Percentiles rank a stretch among this genome's conserved stretches.
Evolutionary conservation across 1,140 invertebrate species (phyloP).

Genomic region (Neodiprion lecontei): DNA sequence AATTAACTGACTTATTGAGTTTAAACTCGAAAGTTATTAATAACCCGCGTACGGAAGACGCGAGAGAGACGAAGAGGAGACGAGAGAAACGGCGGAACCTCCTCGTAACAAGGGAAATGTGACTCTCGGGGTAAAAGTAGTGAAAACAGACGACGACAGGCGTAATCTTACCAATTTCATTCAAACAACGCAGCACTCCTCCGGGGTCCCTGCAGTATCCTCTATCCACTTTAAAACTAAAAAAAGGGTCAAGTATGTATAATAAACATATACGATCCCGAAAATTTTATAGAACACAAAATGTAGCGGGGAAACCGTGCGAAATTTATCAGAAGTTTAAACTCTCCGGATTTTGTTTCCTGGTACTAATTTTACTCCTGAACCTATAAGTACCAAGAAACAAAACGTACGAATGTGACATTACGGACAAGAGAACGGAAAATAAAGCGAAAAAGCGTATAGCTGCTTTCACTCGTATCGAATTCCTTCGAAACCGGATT

Average conservation of each 20-base stretch:
- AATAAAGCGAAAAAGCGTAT: too few relatives aligned
- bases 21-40: background rate
- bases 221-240: background rate
- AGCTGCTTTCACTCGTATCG: too few relatives aligned
- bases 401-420: too few relatives aligned
- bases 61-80: background rate
- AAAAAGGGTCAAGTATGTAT: background rate
- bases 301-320: background rate
- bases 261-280: background rate
- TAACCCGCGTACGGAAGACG: background rate
- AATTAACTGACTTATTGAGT: slow-evolving; percentile 9
- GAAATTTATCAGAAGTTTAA: background rate
- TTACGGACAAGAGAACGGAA: too few relatives aligned
- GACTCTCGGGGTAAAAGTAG: background rate
- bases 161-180: background rate
- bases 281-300: background rate
- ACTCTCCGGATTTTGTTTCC: background rate
- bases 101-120: background rate
- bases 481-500: too few relatives aligned
- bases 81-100: background rate
- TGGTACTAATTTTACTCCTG: too few relatives aligned
- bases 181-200: background rate
- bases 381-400: too few relatives aligned
- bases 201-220: background rate
- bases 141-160: background rate